Base-by-base conservation (phyloP, 2,113 vertebrate genomes). In the Callocephalon fimbriatum region DNA sequence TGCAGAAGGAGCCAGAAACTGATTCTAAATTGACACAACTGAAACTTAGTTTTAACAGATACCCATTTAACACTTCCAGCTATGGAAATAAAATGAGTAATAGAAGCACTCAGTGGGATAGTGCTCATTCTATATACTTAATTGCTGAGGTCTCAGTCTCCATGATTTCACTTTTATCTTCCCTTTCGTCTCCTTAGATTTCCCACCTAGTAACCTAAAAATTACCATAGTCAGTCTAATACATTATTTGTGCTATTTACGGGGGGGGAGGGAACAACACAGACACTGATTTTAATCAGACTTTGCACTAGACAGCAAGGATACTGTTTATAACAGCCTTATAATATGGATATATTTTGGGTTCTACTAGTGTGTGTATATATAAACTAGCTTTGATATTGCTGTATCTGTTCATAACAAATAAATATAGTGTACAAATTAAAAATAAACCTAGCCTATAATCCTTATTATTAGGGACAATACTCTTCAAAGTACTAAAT, bases 171-270 rank as follows among this genome's bases (percentile, higher is more conserved):
- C 98, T 98, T 99, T 98, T 98, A 96, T 98, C 98, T 85, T 98
- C 98, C 87, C 98, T 98, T 89, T 97, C 95, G 92, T 99, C 98
- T 66, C 97, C 98, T 65, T 98, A 99, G 96, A 99, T 99, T 95
- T 98, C 98, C 51, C 98, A 99, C 26, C 98, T 95, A 38, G 96
- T 94, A 80, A 98, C 96, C 66, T 98, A 95, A 97, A 99, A 99
- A 97, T 98, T 97, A 75, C 98, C 98, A 53, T 98, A 99, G 96
- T 98, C 97, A 98, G 99, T 95, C 98, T 97, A 32, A 97, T 70
- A 98, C 98, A 98, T 76, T 97, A 85, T 96, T 97, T 98, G 71
- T 97, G 97, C 98, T 98, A 99, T 87, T 89, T 77, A 90, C 91
- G 47, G 83, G 59, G 42, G n/a, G 20, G 32, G 7, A 17, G 51